phyloP scores from a whole-genome alignment of 2,113 vertebrate genomes.

The Furnarius figulus region DNA sequence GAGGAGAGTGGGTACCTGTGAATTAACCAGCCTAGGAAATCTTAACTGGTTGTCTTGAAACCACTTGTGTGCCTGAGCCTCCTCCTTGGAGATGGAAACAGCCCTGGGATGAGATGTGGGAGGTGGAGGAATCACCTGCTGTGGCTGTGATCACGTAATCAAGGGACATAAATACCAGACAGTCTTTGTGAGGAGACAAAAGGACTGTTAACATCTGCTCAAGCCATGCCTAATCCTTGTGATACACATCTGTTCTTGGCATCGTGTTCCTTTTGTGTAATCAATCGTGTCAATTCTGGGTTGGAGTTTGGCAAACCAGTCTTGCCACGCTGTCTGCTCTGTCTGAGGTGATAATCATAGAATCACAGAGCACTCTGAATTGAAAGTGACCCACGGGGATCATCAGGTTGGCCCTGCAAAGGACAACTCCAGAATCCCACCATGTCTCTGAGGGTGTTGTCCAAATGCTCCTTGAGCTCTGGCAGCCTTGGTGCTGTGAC shows the following conservation, averaged over 20 bases:
- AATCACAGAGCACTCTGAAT: not conserved
- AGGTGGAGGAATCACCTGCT: not conserved
- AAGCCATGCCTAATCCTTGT: not conserved
- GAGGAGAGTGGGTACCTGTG: not conserved
- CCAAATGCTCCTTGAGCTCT: not conserved
- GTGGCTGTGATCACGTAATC: not conserved
- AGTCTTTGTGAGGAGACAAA: not conserved
- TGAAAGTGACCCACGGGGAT: not conserved
- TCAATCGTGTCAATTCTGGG: not conserved
- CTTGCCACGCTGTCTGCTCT: not conserved
- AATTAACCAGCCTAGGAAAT: not conserved
- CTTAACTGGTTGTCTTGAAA: not conserved
- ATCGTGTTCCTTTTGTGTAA: not conserved
- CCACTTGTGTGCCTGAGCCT: not conserved
- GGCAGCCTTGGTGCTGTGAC: not conserved
- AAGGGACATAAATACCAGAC: not conserved
- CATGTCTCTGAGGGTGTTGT: rapidly evolving
- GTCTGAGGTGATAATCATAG: not conserved
- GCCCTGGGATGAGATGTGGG: not conserved
- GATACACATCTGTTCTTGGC: rapidly evolving
- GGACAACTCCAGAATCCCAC: not conserved
- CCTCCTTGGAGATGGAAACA: not conserved
- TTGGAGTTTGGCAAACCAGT: not conserved
- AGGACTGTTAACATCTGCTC: not conserved
- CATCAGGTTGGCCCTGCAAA: not conserved